phyloP scores from a whole-genome alignment of 2,888 invertebrate species.

The Ischnura elegans region DNA sequence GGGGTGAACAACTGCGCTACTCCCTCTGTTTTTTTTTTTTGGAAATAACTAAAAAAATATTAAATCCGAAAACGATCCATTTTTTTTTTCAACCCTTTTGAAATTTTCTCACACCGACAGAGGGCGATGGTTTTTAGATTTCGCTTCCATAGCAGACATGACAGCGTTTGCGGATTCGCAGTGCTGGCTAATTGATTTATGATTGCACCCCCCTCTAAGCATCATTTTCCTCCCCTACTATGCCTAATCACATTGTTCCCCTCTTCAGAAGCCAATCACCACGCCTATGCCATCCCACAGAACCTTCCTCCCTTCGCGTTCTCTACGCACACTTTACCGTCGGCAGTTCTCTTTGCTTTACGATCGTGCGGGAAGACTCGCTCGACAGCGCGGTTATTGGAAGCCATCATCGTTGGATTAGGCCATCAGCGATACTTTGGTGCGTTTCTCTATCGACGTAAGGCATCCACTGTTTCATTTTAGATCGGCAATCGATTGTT shows the following conservation, averaged over 20 bases:
- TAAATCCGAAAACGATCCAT: neutral
- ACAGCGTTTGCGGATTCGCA: neutral
- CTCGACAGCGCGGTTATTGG: no score
- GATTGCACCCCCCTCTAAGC: neutral
- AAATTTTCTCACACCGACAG: neutral
- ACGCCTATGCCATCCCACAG: neutral
- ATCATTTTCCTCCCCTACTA: neutral
- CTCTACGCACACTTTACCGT: neutral
- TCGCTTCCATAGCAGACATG: neutral
- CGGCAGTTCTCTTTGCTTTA: neutral
- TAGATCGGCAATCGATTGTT: no score
- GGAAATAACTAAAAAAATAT: neutral
- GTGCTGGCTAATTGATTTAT: slow-evolving; percentile 8
- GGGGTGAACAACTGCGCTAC: neutral
- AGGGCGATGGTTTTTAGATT: slow-evolving; percentile 1
- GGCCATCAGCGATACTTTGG: no score
- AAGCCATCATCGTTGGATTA: neutral
- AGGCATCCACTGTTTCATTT: no score
- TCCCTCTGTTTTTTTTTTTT: neutral
- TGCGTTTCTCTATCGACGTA: no score
- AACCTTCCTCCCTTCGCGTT: neutral
- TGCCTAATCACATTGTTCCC: neutral
- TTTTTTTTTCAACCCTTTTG: neutral
- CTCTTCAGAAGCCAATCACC: neutral
- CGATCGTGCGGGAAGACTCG: neutral